A percentile compares a stretch with the other conserved stretches of the same genome.
Conservation (phyloP, 64 coral and sea anemone species). For the Exaiptasia diaphana region DNA sequence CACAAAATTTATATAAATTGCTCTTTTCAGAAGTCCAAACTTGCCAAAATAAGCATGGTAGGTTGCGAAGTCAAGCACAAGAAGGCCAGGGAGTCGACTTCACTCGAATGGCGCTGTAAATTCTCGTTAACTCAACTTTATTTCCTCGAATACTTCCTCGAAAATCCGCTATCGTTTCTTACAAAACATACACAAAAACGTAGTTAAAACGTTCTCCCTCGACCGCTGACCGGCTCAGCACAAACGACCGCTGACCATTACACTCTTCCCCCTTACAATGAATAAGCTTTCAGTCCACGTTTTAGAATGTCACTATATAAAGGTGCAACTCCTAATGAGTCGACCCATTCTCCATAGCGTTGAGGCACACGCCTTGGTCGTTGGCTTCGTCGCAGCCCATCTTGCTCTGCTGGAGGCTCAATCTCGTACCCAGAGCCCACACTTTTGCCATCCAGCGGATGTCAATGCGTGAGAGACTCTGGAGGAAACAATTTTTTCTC, state of each 20-base stretch:
- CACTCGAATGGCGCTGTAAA: conserved; percentile 11
- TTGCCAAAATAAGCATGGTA: too few relatives aligned
- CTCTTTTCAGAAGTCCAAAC: too few relatives aligned
- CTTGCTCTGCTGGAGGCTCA: not conserved
- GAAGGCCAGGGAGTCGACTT: too few relatives aligned
- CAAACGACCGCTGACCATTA: not conserved
- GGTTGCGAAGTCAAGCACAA: too few relatives aligned
- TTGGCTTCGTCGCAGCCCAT: conserved; percentile 3
- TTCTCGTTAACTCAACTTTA: too few relatives aligned
- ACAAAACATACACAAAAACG: not conserved
- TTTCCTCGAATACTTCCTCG: too few relatives aligned
- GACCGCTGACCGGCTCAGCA: not conserved
- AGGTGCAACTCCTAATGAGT: not conserved
- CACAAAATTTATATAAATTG: too few relatives aligned
- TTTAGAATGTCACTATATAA: conserved; percentile 10
- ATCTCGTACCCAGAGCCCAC: too few relatives aligned
- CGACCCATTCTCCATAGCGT: conserved; percentile 15
- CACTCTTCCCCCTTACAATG: not conserved
- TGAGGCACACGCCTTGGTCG: not conserved
- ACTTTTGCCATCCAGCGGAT: too few relatives aligned
- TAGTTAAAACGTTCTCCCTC: not conserved
- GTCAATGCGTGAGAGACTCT: too few relatives aligned
- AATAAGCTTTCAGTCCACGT: not conserved
- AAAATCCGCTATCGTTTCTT: too few relatives aligned
- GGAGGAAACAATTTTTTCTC: too few relatives aligned